Conservation (phyloP, 2,113 vertebrate genomes). For the Scatophagus argus region DNA sequence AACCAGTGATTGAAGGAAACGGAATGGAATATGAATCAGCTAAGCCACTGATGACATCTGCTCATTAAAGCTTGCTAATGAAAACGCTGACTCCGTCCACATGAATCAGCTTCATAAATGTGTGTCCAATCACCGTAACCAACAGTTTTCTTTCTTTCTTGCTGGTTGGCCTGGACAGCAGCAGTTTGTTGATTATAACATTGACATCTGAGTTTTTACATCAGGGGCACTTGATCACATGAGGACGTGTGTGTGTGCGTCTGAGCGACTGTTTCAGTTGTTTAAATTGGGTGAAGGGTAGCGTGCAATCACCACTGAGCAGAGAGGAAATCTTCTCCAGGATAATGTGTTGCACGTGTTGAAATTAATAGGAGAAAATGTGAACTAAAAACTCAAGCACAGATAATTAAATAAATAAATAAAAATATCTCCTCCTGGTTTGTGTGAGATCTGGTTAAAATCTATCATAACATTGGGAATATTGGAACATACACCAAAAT, state of each 20-base stretch:
- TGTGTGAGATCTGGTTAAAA: neutral
- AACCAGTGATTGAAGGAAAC: neutral
- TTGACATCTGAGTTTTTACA: neutral
- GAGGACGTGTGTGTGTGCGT: neutral
- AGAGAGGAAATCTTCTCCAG: neutral
- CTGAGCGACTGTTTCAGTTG: neutral
- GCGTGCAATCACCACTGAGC: neutral
- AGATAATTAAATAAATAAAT: neutral
- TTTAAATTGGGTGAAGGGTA: constrained; percentile 20
- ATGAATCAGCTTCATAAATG: neutral
- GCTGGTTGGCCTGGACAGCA: neutral
- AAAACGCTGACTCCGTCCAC: neutral
- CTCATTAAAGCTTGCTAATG: neutral
- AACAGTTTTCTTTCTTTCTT: neutral
- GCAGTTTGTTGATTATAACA: neutral
- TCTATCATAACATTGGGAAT: neutral
- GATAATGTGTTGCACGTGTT: neutral
- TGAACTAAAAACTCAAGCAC: neutral
- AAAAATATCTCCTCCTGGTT: neutral
- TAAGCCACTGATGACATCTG: neutral
- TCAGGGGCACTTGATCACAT: constrained; percentile 32
- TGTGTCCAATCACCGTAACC: neutral
- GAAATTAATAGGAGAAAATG: neutral
- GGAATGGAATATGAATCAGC: neutral
- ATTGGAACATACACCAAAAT: neutral